These are phyloP conservation scores for Crioceris asparagi DNA, from an alignment of 2,888 invertebrate species.

Conservation along the genomic window DNA sequence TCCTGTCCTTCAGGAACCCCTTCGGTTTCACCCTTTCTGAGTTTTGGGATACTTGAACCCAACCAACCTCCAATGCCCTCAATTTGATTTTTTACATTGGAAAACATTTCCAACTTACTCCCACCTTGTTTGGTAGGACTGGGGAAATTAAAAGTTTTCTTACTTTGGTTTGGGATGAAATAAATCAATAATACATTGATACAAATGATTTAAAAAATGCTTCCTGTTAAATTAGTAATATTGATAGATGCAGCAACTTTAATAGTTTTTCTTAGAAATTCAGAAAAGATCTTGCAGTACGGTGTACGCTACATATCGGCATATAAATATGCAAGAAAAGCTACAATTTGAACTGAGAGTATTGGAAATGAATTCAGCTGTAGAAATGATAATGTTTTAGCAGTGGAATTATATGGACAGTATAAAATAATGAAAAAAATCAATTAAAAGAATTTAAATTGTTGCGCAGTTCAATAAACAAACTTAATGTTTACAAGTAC, in stretches of 20 bases:
- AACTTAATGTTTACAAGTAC: neutral
- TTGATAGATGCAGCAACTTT: neutral
- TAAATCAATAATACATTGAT: too few species aligned
- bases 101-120: constrained; percentile 68
- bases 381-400: too few species aligned
- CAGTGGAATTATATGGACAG: neutral
- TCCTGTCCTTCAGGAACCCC: constrained; percentile 26
- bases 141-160: constrained; percentile 19
- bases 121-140: constrained; percentile 53
- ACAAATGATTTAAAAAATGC: neutral
- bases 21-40: constrained; percentile 55
- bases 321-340: too few species aligned
- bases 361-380: too few species aligned
- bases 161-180: too few species aligned
- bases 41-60: constrained; percentile 59
- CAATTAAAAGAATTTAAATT: neutral
- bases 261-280: too few species aligned
- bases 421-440: neutral
- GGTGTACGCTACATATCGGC: too few species aligned
- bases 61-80: constrained; percentile 76
- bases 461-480: neutral
- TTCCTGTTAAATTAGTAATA: neutral
- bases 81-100: constrained; percentile 77
- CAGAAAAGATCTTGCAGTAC: too few species aligned
- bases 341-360: too few species aligned